These are phyloP conservation scores for Anser cygnoides DNA, from an alignment of 2,113 vertebrate species.

Conservation along the genomic window DNA sequence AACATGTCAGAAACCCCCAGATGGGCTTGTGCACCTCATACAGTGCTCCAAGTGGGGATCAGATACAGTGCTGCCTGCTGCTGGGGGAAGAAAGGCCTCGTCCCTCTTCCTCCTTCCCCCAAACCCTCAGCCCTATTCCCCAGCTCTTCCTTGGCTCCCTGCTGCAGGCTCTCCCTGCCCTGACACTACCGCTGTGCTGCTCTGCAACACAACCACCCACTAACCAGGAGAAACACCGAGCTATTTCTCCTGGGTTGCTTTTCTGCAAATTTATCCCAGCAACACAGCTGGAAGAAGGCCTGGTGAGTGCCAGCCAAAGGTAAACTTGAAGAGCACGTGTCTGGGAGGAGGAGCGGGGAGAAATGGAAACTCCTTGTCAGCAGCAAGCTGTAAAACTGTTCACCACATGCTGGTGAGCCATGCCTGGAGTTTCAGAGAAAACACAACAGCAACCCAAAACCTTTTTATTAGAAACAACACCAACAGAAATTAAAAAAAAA, in stretches of 20 bases:
- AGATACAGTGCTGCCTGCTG: not conserved
- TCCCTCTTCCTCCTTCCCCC: not conserved
- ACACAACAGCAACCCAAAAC: accelerated
- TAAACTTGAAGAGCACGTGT: not conserved
- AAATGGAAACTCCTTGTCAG: not conserved
- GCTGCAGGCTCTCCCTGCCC: not conserved
- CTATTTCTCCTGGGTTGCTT: not conserved
- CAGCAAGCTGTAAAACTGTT: not conserved
- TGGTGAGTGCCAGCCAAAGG: accelerated
- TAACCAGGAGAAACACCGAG: not conserved
- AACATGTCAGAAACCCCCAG: not conserved
- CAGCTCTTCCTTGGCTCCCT: not conserved
- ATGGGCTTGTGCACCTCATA: accelerated
- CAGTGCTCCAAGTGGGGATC: accelerated
- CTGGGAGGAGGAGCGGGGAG: not conserved
- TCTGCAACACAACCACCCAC: not conserved
- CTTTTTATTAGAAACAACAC: not conserved
- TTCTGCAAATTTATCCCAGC: not conserved
- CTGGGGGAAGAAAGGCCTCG: not conserved
- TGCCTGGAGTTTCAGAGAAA: not conserved
- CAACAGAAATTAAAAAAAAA: not conserved
- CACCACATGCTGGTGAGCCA: not conserved
- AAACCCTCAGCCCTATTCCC: not conserved
- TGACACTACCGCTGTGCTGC: accelerated
- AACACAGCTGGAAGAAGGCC: not conserved